Percentiles rank a stretch among this genome's conserved stretches.
phyloP scores from a whole-genome alignment of 2,888 invertebrate genomes.

The Endotricha flammealis region DNA sequence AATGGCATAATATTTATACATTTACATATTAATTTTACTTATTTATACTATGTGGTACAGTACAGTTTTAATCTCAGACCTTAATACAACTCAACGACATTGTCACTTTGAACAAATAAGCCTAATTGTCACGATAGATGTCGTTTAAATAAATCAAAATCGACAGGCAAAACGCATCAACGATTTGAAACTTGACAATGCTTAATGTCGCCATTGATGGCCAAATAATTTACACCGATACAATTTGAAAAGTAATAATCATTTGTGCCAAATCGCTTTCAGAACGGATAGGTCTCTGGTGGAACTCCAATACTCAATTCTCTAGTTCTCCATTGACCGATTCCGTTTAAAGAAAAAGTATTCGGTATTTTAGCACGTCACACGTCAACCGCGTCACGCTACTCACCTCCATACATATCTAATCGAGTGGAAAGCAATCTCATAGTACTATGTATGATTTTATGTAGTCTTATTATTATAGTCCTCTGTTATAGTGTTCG shows the following conservation, averaged over 20 bases:
- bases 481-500: slow-evolving; percentile 23
- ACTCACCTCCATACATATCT: slow-evolving; percentile 68
- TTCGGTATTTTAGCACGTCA: slow-evolving; percentile 26
- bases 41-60: too few relatives aligned
- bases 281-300: neutral
- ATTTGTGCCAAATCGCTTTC: slow-evolving; percentile 21
- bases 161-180: too few relatives aligned
- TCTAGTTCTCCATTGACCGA: neutral
- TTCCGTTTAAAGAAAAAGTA: neutral
- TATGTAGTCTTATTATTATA: slow-evolving; percentile 41
- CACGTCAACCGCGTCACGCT: slow-evolving; percentile 37
- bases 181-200: too few relatives aligned
- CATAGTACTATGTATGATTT: slow-evolving; percentile 58
- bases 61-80: too few relatives aligned
- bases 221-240: slow-evolving; percentile 6
- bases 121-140: too few relatives aligned
- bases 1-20: too few relatives aligned
- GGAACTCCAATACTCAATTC: neutral
- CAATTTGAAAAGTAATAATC: slow-evolving; percentile 15
- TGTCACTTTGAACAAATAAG: too few relatives aligned
- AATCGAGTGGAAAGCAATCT: slow-evolving; percentile 64
- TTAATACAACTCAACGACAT: too few relatives aligned
- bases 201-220: too few relatives aligned
- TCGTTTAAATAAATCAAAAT: too few relatives aligned
- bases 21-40: too few relatives aligned